These are phyloP conservation scores for Chrysogorgia sp. DNA, from an alignment of 92 coral and sea anemone species.

Conservation along the genomic window DNA sequence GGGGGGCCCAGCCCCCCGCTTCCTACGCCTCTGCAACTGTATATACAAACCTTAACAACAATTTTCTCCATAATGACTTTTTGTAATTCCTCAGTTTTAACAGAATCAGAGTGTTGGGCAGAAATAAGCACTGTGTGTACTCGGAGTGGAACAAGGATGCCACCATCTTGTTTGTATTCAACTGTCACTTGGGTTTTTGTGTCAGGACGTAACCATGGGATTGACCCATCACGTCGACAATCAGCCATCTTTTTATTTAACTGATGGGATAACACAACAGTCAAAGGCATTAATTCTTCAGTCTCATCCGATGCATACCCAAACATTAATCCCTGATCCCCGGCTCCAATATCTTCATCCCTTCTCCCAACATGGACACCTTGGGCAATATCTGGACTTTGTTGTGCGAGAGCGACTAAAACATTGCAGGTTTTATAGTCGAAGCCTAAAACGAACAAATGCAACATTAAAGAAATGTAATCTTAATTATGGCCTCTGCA, in stretches of 20 bases:
- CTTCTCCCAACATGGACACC: conserved; percentile 89
- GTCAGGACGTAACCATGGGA: conserved; percentile 94
- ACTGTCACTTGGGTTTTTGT: conserved; percentile 99
- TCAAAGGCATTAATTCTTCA: conserved; percentile 94
- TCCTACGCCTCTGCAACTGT: too few relatives aligned
- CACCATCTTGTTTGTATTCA: conserved; percentile 79
- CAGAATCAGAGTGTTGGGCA: conserved; percentile 84
- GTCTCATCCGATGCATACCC: conserved; percentile 99
- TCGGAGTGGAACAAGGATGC: conserved; percentile 82
- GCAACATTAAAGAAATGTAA: neutral
- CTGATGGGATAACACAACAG: conserved; percentile 90
- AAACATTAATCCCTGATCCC: conserved; percentile 99
- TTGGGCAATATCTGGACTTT: conserved; percentile 92
- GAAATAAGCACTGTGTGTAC: conserved; percentile 95
- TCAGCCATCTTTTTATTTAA: conserved; percentile 82
- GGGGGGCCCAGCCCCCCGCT: too few relatives aligned
- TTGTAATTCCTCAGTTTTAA: conserved; percentile 70
- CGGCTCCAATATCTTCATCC: conserved; percentile 97
- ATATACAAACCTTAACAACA: conserved; percentile 72
- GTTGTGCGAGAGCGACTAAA: conserved; percentile 95
- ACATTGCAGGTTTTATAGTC: conserved; percentile 99
- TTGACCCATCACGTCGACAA: conserved; percentile 81
- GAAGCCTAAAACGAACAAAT: conserved; percentile 67
- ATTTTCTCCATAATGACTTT: conserved; percentile 78
- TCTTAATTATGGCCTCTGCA: too few relatives aligned